Base-by-base conservation (phyloP, 2,113 vertebrate species). In the Orthonyx spaldingii region DNA sequence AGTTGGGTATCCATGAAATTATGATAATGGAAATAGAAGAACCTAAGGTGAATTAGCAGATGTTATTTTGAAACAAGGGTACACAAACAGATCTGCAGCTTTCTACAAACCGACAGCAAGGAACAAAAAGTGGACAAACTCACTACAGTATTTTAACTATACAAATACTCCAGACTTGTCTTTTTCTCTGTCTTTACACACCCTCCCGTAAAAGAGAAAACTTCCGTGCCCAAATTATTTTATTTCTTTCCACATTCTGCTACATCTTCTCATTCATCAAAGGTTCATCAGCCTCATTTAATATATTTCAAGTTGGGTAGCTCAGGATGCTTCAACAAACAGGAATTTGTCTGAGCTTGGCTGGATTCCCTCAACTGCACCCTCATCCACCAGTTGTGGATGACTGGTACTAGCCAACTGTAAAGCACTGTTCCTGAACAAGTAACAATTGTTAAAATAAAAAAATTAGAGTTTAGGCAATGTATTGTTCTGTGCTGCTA, bases 371-470 rank as follows among this genome's bases (percentile, higher is more conserved):
- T 76, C 71, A 90, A 68, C 61, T 74, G 75, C 49, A 85, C 64
- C 47, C 90, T 92, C 63, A 84, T 55, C 37, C 90, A 86, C 60
- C 61, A 84, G 65, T 81, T 90, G 92, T 70, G 74, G 82, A 88
- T 94, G 95, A 90, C 97, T 97, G 97, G 96, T 97, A 97, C 96
- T 93, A 79, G 82, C 84, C 91, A 89, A 95, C 93, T 96, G 93
- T 93, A 90, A 92, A 92, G 82, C 76, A 94, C 91, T 96, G 94
- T 95, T 91, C 76, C 82, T 89, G 72, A 92, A 97, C 95, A 97
- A 97, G 75, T 55, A 96, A 94, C 94, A 94, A 95, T 96, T 96
- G 97, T 96, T 70, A 86, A 80, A 75, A 50, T 33, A 41, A 33
- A 64, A 82, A 59, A 74, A 83, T 47, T 10, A 66, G 83, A 90